Evolutionary conservation across 2,797 vertebrate species (phyloP), one percentile per base, ranked within the genome.

Genomic region (Gymnoscopelus microlampas): DNA sequence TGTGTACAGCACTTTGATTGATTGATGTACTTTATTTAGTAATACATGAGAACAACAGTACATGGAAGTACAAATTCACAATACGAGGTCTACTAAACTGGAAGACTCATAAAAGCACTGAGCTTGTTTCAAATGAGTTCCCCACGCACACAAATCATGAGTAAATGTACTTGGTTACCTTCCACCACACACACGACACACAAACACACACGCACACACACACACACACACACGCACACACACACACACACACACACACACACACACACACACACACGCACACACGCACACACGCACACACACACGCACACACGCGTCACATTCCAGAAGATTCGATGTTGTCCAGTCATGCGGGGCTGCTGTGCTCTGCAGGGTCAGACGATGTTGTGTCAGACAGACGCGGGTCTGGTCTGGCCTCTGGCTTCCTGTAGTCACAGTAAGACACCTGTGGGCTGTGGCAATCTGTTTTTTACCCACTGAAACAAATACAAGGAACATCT

Each of bases 311-410:
- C 13, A 29, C 23, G 19, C 24, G 32, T 24, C 9, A 51, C 57
- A 63, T 69, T 70, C 66, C 68, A 23, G 11, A 74, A 51, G 49
- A 7, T 32, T 56, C 56, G 19, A 19, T 19, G 19, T 19, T 2
- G 2, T 47, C 63, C 48, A 39, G 62, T 66, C 79, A 54, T 66
- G 49, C 60, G 63, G 63, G 70, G 11, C 4, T 19, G 11, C 4
- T 19, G 19, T 2, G 58, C 70, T 74, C 72, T 64, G 39, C 13
- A n/a, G 68, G 62, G 53, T 39, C 48, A 0, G 7, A 39, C 60
- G 29, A 24, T 66, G 60, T 78, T 74, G 54, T 74, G 61, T 79
- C 64, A 85, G 53, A 57, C 29, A 71, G 74, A 76, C 78, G 79
- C 75, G 68, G 57, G 32, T 35, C 74, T 71, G 66, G 62, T 73